These are phyloP conservation scores for Lytechinus variegatus DNA, from an alignment of 35 echinoderm and acorn worm species.

Conservation along the genomic window DNA sequence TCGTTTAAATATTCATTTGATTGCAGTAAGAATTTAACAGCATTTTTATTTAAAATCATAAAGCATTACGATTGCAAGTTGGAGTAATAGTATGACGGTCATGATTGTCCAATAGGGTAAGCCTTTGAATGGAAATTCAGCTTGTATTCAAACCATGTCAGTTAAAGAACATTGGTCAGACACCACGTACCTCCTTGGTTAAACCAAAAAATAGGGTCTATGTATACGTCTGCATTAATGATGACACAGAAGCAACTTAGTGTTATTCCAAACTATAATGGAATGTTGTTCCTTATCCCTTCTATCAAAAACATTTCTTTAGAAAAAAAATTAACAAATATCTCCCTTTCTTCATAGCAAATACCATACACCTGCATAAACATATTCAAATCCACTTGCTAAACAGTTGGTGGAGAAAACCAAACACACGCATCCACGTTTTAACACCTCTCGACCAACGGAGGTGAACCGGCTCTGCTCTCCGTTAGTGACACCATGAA, in stretches of 20 bases:
- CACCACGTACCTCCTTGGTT: too few species aligned
- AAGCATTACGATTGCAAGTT: too few species aligned
- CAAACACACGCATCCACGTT: not conserved
- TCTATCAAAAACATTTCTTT: not conserved
- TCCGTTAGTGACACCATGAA: not conserved
- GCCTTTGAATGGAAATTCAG: too few species aligned
- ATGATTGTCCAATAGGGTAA: too few species aligned
- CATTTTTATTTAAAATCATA: too few species aligned
- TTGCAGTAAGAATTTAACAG: too few species aligned
- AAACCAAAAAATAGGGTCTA: too few species aligned
- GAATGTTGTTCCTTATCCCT: not conserved
- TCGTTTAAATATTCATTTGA: too few species aligned
- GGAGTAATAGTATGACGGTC: too few species aligned
- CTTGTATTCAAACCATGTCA: too few species aligned
- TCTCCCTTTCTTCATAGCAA: not conserved
- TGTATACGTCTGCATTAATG: too few species aligned
- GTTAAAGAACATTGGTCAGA: too few species aligned
- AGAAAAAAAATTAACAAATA: constrained; percentile 12
- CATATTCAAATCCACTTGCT: not conserved
- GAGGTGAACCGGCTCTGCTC: not conserved
- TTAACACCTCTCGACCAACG: not conserved
- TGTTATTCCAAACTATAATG: not conserved
- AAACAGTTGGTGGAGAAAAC: not conserved
- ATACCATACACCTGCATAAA: constrained; percentile 12
- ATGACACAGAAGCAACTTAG: not conserved